Base-by-base conservation (phyloP, 2,797 vertebrate genomes). In the Spinus pinus region DNA sequence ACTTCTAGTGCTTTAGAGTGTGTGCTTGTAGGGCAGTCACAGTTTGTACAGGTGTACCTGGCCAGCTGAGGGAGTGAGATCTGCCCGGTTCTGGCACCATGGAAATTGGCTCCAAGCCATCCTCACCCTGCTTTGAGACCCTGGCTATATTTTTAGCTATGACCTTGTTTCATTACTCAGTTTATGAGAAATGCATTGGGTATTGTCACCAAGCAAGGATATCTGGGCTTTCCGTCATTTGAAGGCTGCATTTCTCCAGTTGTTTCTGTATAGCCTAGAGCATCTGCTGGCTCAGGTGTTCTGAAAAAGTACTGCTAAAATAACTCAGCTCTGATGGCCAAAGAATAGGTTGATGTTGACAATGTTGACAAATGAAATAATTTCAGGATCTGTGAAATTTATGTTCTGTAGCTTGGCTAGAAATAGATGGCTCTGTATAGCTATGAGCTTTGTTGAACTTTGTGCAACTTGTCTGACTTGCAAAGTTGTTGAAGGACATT, bases 281-380 rank as follows among this genome's bases (percentile, higher is more conserved):
- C 47, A 73, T 53, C 37, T 60, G 12, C 33, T 86, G 72, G 75
- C 49, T 88, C 65, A 67, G 41, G 77, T 78, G 41, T 78, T 86
- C 31, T 65, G 49, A 47, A 66, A 77, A 72, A 28, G 14, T 41
- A 18, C 30, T 81, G 42, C 61, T 58, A 54, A 91, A 90, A 79
- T 62, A 86, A 64, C 25, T 81, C n/a, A 0, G 22, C 23, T 72
- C 47, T 69, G 25, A 46, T 77, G 46, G 44, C 30, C 24, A 75
- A 56, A n/a, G 58, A 30, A 39, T 42, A 50, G 20, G 41, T 35
- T 65, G 50, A 64, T 90, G 33, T 62, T 79, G 86, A 81, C 33
- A 81, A 90, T 90, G 33, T 62, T 79, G 86, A 81, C 33, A 81
- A 93, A 81, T 67, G 8, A 75, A 91, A 35, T 51, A 70, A 77